These are phyloP conservation scores for Lampropteryx suffumata DNA, from an alignment of 2,888 invertebrate species.

Conservation along the genomic window DNA sequence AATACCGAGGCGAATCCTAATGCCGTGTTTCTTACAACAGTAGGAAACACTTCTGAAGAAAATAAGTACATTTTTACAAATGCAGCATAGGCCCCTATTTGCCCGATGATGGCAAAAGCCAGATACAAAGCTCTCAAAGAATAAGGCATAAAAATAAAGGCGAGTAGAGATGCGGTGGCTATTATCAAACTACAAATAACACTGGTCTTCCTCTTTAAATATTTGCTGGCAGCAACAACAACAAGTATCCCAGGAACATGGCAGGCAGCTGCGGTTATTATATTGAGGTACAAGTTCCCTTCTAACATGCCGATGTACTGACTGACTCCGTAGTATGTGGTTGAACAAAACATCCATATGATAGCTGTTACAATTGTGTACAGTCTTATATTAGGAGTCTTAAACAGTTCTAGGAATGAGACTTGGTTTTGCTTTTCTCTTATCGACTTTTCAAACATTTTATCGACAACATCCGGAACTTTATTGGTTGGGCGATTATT, in stretches of 20 bases:
- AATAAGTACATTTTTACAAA: slow-evolving; percentile 87
- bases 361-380: slow-evolving; percentile 87
- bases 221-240: slow-evolving; percentile 55
- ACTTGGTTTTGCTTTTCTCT: slow-evolving; percentile 48
- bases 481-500: slow-evolving; percentile 67
- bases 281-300: slow-evolving; percentile 91
- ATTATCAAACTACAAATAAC: slow-evolving; percentile 54
- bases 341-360: slow-evolving; percentile 90
- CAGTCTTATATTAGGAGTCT: slow-evolving; percentile 85
- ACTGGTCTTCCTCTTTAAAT: slow-evolving; percentile 58
- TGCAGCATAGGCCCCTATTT: slow-evolving; percentile 87
- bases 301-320: slow-evolving; percentile 90
- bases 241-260: slow-evolving; percentile 58
- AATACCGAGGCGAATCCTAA: slow-evolving; percentile 88
- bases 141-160: slow-evolving; percentile 62
- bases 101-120: slow-evolving; percentile 87
- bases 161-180: slow-evolving; percentile 56
- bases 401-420: slow-evolving; percentile 83
- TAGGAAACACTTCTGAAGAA: slow-evolving; percentile 91
- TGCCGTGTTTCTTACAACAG: slow-evolving; percentile 89
- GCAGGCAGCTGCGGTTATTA: slow-evolving; percentile 85
- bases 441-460: slow-evolving; percentile 40
- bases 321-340: slow-evolving; percentile 92
- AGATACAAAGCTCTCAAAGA: slow-evolving; percentile 72
- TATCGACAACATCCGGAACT: slow-evolving; percentile 59